Evolutionary conservation across 2,113 vertebrate species (phyloP).

Genomic region (Ibidorhyncha struthersii): DNA sequence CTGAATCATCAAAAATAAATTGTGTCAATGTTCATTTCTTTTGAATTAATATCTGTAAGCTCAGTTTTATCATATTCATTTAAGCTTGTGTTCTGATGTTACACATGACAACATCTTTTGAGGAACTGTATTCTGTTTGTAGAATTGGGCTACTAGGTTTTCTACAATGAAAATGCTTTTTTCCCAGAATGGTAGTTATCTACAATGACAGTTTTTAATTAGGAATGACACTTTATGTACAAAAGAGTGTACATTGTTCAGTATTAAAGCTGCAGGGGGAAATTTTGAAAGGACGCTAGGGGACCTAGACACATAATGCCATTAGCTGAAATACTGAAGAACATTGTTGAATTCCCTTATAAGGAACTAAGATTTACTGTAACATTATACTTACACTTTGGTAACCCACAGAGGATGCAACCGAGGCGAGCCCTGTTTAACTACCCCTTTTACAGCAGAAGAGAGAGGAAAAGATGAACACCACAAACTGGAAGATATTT

Average conservation of each 20-base stretch:
- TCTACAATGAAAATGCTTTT: background rate
- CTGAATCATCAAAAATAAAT: background rate
- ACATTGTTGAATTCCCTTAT: background rate
- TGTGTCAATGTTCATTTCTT: background rate
- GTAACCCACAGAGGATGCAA: background rate
- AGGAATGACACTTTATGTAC: background rate
- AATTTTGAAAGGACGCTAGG: background rate
- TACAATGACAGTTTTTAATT: background rate
- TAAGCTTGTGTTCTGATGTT: background rate
- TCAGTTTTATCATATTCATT: background rate
- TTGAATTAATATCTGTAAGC: background rate
- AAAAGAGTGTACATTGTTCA: background rate
- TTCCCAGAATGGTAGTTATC: background rate
- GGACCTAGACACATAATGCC: background rate
- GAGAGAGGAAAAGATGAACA: background rate
- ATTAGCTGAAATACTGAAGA: background rate
- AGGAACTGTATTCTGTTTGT: background rate
- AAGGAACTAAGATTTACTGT: background rate
- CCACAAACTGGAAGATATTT: background rate
- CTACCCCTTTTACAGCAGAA: background rate
- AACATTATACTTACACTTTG: background rate
- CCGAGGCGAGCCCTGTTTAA: background rate
- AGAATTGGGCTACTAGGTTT: background rate
- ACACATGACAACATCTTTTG: background rate
- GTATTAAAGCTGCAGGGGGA: background rate